phyloP scores from a whole-genome alignment of 1,140 invertebrate genomes.

The Drosophila pseudoobscura region DNA sequence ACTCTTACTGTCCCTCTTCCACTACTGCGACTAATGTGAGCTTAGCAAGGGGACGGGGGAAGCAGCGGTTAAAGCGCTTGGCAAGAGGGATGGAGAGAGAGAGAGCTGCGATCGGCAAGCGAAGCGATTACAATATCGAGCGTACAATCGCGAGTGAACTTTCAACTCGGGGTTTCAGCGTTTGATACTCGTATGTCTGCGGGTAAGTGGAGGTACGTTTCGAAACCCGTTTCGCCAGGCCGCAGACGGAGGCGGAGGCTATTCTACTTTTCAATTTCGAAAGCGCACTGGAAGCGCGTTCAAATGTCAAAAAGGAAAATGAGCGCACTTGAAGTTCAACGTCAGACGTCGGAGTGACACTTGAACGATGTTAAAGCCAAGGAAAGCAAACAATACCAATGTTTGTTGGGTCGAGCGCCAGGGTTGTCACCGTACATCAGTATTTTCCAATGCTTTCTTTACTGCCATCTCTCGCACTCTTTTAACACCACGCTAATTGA shows the following conservation, averaged over 20 bases:
- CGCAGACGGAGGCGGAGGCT: neutral
- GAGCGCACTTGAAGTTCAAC: conserved; percentile 76
- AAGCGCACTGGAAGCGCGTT: conserved; percentile 70
- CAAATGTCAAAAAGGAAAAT: conserved; percentile 74
- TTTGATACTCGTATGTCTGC: conserved; percentile 8
- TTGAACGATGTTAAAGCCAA: conserved; percentile 23
- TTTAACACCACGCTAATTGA: conserved; percentile 74
- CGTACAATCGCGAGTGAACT: conserved; percentile 74
- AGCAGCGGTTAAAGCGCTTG: no score
- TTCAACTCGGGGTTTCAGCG: conserved; percentile 54
- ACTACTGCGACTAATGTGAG: no score
- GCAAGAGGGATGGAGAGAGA: conserved; percentile 19
- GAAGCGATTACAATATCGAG: conserved; percentile 73
- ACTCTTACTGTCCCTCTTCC: no score
- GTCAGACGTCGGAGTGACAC: conserved; percentile 60
- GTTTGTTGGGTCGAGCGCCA: conserved; percentile 33
- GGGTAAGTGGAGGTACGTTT: conserved; percentile 18
- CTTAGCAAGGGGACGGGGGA: no score
- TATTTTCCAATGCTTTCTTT: conserved; percentile 46
- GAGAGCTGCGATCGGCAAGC: conserved; percentile 5
- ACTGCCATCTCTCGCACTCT: conserved; percentile 11
- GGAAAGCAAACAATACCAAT: conserved; percentile 24
- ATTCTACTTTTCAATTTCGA: conserved; percentile 77
- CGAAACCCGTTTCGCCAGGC: conserved; percentile 59
- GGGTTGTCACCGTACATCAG: conserved; percentile 20